Evolutionary conservation across 2,113 vertebrate species (phyloP).

Genomic region (Microcebus griseorufus): DNA sequence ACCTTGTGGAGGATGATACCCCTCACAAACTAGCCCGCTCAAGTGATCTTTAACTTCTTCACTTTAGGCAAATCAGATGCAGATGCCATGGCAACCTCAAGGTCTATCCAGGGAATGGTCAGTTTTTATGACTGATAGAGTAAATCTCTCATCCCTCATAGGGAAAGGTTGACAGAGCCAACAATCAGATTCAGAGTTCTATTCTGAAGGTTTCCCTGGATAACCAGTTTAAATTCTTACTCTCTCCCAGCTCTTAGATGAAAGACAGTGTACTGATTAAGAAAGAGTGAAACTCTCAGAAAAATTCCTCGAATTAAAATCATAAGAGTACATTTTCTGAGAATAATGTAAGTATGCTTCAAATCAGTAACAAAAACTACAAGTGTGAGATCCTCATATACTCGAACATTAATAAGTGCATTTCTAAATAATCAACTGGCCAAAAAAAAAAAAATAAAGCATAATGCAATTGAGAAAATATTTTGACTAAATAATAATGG

Average conservation of each 20-base stretch:
- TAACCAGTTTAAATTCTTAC: background rate
- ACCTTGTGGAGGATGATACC: background rate
- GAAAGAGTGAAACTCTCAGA: background rate
- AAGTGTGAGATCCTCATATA: background rate
- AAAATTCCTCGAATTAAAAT: background rate
- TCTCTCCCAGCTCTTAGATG: background rate
- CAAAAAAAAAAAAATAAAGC: background rate
- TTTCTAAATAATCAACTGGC: background rate
- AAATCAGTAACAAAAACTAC: background rate
- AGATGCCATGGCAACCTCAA: background rate
- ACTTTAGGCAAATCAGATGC: background rate
- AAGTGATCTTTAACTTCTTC: background rate
- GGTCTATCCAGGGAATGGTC: background rate
- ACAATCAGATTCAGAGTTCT: background rate
- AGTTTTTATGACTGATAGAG: background rate
- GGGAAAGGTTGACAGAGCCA: background rate
- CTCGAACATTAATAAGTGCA: background rate
- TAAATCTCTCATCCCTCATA: background rate
- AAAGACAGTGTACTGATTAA: background rate
- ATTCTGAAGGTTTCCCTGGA: background rate
- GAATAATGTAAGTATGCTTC: background rate
- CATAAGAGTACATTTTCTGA: background rate
- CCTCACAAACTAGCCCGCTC: too few species aligned
- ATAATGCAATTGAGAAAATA: constrained; percentile 2
- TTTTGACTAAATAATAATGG: background rate